Percentiles rank a stretch among this genome's conserved stretches.
phyloP scores from a whole-genome alignment of 2,888 invertebrate genomes.

The Pachycephus smyrnensis region DNA sequence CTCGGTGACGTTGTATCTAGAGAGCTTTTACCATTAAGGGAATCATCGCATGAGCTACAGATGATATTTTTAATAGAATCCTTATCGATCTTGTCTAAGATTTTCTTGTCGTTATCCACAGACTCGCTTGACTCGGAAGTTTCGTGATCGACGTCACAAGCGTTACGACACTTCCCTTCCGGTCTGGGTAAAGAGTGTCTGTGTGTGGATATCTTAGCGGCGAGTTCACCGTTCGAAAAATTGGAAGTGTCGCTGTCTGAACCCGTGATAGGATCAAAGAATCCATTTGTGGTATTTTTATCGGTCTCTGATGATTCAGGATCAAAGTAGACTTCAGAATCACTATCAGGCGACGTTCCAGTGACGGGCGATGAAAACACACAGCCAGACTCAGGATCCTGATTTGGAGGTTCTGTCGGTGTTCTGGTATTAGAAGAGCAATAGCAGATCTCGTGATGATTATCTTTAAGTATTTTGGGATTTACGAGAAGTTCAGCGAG shows the following conservation, averaged over 20 bases:
- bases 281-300: conserved; percentile 41
- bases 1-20: conserved; percentile 56
- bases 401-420: conserved; percentile 53
- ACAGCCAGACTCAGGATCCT: conserved; percentile 67
- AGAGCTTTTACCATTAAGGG: conserved; percentile 49
- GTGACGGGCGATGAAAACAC: conserved; percentile 67
- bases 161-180: neutral
- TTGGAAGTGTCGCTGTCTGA: conserved; percentile 53
- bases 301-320: conserved; percentile 56
- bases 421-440: conserved; percentile 70
- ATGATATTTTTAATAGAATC: conserved; percentile 6
- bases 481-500: conserved; percentile 65
- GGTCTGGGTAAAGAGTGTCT: conserved; percentile 33
- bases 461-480: conserved; percentile 43
- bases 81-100: neutral
- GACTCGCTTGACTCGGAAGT: conserved; percentile 49
- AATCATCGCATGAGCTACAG: conserved; percentile 46
- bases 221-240: conserved; percentile 61
- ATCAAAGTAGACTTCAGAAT: conserved; percentile 62
- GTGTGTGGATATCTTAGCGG: conserved; percentile 57
- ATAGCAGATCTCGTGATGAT: conserved; percentile 54
- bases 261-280: conserved; percentile 44
- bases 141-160: conserved; percentile 23
- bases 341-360: conserved; percentile 64
- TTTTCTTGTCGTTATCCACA: neutral